Evolutionary conservation across 1,140 invertebrate species (phyloP), one percentile per base, ranked within the genome.

Genomic region (Eriocheir sinensis): DNA sequence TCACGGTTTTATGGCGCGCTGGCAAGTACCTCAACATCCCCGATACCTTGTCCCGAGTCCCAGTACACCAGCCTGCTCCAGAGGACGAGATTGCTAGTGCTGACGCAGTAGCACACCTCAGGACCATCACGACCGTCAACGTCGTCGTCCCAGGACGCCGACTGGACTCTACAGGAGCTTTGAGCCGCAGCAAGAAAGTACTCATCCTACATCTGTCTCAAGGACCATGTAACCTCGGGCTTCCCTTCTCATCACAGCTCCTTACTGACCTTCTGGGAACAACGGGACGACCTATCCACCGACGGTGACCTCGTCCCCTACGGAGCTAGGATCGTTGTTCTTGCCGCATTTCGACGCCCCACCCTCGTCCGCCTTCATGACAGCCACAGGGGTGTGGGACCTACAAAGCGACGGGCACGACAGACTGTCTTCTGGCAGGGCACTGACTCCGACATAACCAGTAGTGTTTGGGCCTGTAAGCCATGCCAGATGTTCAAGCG

Each of bases 341-440:
- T 15, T 89, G 38, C 3, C 0, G 15, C 8, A 36, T 9, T 89
- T 2, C 3, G 17, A 3, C 38, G 40, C 86, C 36, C 21, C 38
- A 89, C 86, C 32, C 30, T 89, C 1, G 38, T 38, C 86, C 3
- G 38, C n/a, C 86, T 89, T 3, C 86, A 89, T 44, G 86, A 89
- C 34, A 89, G 86, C 36, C 86, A 38, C 40, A 2, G 86, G n/a
- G 86, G 86, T 36, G 38, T 89, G 0, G 38, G 40, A 44, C 0
- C 38, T 1, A 89, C 41, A 12, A 89, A 40, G 86, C 36, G 36
- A 8, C 3, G 36, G n/a, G 38, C 86, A 44, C 36, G n/a, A 15
- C 86, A 40, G 41, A 48, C 44, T 6, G 44, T 48, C 15, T 48
- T 48, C 15, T 48, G 44, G 44, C 44, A 4, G 15, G 44, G n/a